phyloP scores from a whole-genome alignment of 2,797 vertebrate genomes.

The Euphonia xanthogaster region DNA sequence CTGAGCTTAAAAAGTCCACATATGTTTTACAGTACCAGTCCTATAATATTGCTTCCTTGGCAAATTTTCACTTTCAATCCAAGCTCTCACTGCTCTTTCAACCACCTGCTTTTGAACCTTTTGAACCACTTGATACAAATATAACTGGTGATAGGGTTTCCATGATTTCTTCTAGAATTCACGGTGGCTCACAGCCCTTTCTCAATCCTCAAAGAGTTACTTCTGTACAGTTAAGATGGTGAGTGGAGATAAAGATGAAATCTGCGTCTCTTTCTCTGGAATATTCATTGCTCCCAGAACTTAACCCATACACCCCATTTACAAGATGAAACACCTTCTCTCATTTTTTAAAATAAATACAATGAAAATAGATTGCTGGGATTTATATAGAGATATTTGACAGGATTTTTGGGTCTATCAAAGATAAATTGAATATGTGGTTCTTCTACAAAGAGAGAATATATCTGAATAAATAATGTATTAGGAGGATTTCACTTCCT shows the following conservation, averaged over 20 bases:
- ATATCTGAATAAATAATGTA: conserved; percentile 32
- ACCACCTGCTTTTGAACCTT: background rate
- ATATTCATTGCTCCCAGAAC: background rate
- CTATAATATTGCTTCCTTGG: background rate
- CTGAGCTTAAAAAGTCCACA: background rate
- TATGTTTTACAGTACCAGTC: background rate
- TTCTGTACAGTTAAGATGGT: background rate
- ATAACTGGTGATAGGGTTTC: background rate
- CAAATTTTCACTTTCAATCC: background rate
- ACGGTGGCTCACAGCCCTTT: background rate
- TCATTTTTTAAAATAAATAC: conserved; percentile 16
- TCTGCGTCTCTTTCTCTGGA: background rate
- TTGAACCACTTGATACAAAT: background rate
- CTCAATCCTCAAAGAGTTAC: background rate
- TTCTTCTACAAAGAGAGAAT: background rate
- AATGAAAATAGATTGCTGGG: background rate
- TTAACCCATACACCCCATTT: background rate
- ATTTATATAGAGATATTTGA: background rate
- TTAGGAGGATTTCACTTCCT: conserved; percentile 3
- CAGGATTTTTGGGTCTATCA: background rate
- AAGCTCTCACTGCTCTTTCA: background rate
- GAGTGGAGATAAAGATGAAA: background rate
- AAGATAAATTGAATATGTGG: background rate
- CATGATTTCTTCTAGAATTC: background rate
- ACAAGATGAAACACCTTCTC: conserved; percentile 9